Base-by-base conservation (phyloP, 2,113 vertebrate genomes). In the Cyphomyrus plagiostoma region DNA sequence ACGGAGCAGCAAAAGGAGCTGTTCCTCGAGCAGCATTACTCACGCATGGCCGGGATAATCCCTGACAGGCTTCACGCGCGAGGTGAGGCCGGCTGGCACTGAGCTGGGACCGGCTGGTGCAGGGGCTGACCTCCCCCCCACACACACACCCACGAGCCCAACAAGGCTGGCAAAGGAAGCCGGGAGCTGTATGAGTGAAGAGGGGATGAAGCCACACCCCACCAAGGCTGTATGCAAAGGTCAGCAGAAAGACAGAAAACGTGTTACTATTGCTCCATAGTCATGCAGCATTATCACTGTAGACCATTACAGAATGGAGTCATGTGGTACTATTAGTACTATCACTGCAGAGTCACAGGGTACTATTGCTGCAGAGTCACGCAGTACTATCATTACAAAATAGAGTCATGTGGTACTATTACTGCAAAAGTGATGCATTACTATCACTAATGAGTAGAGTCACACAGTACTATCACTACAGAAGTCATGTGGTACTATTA, bases 31-130 rank as follows among this genome's bases (percentile, higher is more conserved):
- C 23, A 15, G 49, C 50, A 53, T 53, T 87, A 87, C 50, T 56
- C 85, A 87, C 17, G 85, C 49, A 39, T 23, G 85, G 49, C 35
- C 23, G 85, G n/a, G 50, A 87, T 87, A 87, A 87, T 87, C 48
- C 49, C 26, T n/a, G 26, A 53, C 85, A 87, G 85, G 49, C n/a
- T 50, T 11, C n/a, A n/a, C 23, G 23, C 45, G 4, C 83, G 21
- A 50, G 83, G 46, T 26, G 48, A 50, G 42, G 83, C 83, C 10
- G 83, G 42, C 42, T 85, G 83, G 42, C 23, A 42, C 83, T 50
- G 83, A 23, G 83, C 45, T 48, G 83, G n/a, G 83, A 85, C 42
- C 83, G 45, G 83, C 83, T 85, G 83, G 23, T 26, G 3, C 23
- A 50, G 83, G 83, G 48, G 83, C 45, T 50, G 83, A 21, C 53